Evolutionary conservation across 2,888 invertebrate genomes (phyloP), one percentile per base, ranked within the genome.

Genomic region (Lasioglossum malachurum): DNA sequence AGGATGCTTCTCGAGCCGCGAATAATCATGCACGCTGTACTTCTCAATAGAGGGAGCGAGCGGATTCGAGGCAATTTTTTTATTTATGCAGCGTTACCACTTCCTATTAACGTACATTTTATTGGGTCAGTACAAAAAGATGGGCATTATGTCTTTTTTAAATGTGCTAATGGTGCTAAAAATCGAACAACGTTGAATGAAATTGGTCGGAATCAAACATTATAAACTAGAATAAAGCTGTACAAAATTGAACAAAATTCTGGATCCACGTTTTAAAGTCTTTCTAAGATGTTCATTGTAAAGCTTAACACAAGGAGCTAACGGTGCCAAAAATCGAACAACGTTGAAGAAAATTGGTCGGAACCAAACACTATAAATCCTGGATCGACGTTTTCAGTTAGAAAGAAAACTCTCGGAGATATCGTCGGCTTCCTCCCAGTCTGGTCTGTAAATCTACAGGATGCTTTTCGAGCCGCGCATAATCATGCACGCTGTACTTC

Each of bases 341-440:
- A 16, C 16, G 16, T 46, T 46, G 16, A 16, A 4, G 16, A 16
- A 16, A 49, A 44, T 44, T 0, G 44, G 12, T 44, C 44, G 44
- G 12, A 44, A 4, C 4, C 16, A 46, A 46, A 16, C 46, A 16
- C 16, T 46, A 46, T 46, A 46, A 46, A 53, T 53, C 53, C 10
- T 53, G 53, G 8, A 53, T 23, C 79, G 82, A 85, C 76, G 38
- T 7, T 27, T 41, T 38, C n/a, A 23, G 49, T 23, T 49, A 53
- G 31, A 38, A 72, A 41, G 57, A 44, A 57, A 75, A 5, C 53
- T 57, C 44, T 57, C 44, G 31, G 46, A 23, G 31, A 57, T 31
- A 31, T 4, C 44, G 60, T 41, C 73, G 75, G 79, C 60, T 79
- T 79, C 64, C 23, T 76, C 76, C 67, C 76, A 83, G 57, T 72